phyloP scores from a whole-genome alignment of 2,113 vertebrate genomes.

The Petrocephalus zakoni region DNA sequence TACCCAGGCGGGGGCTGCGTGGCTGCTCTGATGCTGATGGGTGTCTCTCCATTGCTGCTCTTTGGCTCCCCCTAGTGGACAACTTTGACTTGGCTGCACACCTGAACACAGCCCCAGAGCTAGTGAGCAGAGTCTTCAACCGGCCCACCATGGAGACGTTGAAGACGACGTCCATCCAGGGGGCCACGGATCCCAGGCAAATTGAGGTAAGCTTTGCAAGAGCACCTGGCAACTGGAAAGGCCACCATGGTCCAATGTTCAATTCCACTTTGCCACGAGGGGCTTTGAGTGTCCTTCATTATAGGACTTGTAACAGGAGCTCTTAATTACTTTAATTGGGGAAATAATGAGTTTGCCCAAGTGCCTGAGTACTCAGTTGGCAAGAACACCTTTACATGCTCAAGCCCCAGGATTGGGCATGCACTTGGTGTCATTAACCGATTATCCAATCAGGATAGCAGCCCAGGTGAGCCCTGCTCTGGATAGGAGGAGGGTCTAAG shows the following conservation, averaged over 20 bases:
- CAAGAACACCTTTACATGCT: background rate
- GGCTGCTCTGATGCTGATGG: background rate
- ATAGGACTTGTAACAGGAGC: background rate
- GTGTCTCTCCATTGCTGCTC: background rate
- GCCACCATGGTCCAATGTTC: background rate
- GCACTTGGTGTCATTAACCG: background rate
- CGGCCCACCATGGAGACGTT: conserved; percentile 77
- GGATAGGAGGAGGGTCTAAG: background rate
- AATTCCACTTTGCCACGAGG: background rate
- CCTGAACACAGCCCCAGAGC: conserved; percentile 76
- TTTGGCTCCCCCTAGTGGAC: conserved; percentile 57
- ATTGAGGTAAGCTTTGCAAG: conserved; percentile 60
- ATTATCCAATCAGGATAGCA: background rate
- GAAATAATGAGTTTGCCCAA: background rate
- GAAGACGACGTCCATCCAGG: conserved; percentile 69
- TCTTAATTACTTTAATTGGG: background rate
- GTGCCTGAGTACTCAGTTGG: background rate
- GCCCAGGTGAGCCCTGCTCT: background rate
- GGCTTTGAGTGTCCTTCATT: background rate
- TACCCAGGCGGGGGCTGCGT: background rate
- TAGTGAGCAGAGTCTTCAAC: conserved; percentile 80
- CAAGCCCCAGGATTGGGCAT: background rate
- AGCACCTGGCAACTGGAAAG: background rate
- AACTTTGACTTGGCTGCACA: conserved; percentile 77
- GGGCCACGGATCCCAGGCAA: conserved; percentile 46